phyloP scores from a whole-genome alignment of 2,888 invertebrate genomes.

The Apotomis turbidana region DNA sequence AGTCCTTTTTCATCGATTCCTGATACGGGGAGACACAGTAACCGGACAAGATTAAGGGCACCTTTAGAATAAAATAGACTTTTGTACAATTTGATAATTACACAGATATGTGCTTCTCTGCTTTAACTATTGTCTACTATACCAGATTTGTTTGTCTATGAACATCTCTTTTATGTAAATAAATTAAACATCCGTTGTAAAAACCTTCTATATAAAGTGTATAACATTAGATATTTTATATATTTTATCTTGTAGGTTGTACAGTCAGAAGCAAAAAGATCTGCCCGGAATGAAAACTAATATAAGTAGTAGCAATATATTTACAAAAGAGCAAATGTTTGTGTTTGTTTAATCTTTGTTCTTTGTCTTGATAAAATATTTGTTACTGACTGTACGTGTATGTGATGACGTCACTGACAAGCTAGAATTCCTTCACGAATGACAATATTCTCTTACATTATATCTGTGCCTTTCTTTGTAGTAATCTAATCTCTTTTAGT shows the following conservation, averaged over 20 bases:
- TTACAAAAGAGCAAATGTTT: background rate
- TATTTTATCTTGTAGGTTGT: background rate
- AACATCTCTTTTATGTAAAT: slow-evolving; percentile 5
- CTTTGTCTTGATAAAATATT: background rate
- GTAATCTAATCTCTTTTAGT: slow-evolving; percentile 5
- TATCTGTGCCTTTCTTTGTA: slow-evolving; percentile 28
- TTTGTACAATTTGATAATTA: slow-evolving; percentile 7
- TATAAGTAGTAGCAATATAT: background rate
- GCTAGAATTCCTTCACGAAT: slow-evolving; percentile 27
- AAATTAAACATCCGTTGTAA: background rate
- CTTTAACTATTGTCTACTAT: slow-evolving; percentile 7
- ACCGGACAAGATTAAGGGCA: too few relatives aligned
- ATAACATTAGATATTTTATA: background rate
- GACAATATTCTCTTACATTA: slow-evolving; percentile 31
- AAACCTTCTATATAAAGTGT: background rate
- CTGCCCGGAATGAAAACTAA: background rate
- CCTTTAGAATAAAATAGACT: background rate
- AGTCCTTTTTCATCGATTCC: background rate
- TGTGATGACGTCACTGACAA: slow-evolving; percentile 11
- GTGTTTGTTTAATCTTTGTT: background rate
- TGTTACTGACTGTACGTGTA: background rate
- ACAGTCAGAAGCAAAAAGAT: background rate
- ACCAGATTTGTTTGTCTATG: background rate
- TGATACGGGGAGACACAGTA: too few relatives aligned
- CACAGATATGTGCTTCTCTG: slow-evolving; percentile 10